Base-by-base conservation (phyloP, 2,113 vertebrate genomes). In the Argyrosomus japonicus region DNA sequence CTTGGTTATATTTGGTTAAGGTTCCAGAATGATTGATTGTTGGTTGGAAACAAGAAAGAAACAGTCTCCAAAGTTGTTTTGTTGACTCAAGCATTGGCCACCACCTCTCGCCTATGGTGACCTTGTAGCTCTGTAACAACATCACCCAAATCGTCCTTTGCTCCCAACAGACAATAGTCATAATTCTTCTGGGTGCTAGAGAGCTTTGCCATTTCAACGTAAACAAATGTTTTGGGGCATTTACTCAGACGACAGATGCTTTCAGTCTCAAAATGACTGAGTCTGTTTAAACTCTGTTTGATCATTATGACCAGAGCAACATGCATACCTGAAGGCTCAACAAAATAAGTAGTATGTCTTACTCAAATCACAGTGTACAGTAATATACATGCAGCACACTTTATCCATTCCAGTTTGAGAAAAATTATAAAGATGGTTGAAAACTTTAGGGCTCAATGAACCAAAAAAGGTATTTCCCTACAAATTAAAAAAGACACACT, bases 381-480 rank as follows among this genome's bases (percentile, higher is more conserved):
- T 8, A 21, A 65, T 43, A 67, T 32, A 21, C 13, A 54, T 15
- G 27, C 14, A 40, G 15, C 32, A 69, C 18, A 65, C 14, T 57
- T 47, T 15, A 57, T 29, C 43, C 53, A 17, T 54, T 82, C 18
- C n/a, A 79, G 14, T 86, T 79, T 56, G 23, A 85, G 36, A 67
- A 48, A 73, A 61, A 74, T 68, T 61, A 54, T 17, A 9, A 67
- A 48, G 36, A 70, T 61, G 68, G 4, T 60, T 83, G 73, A 82
- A 58, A 87, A 75, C 51, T 85, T 60, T 15, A 23, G 11, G 56
- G 36, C 11, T 69, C 51, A 79, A 18, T 82, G 71, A 77, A 90
- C 62, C 56, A 71, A 73, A 70, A 60, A 79, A 29, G 4, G 27
- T 32, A 27, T 81, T 62, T 72, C 50, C 53, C 62, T 50, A 14